Evolutionary conservation across 2,888 invertebrate genomes (phyloP).

Genomic region (Panopea generosa): DNA sequence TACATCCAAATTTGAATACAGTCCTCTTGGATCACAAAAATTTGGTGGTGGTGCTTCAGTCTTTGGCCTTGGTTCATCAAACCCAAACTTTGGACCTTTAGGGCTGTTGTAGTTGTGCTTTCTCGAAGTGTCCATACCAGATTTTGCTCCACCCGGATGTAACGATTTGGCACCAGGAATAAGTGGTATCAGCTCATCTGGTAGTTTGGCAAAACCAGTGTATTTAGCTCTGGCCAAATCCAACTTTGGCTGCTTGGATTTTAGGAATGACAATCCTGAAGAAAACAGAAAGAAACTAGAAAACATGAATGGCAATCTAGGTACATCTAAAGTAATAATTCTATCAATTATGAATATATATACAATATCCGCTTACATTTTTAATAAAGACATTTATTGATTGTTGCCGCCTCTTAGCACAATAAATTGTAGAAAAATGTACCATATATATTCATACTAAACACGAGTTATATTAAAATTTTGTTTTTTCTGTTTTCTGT

Average conservation of each 20-base stretch:
- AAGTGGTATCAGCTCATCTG: not conserved
- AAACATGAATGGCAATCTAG: not conserved
- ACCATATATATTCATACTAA: no score
- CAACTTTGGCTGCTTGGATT: slow-evolving; percentile 21
- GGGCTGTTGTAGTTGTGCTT: not conserved
- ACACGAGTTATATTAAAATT: no score
- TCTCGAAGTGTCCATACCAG: not conserved
- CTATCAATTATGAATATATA: no score
- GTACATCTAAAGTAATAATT: no score
- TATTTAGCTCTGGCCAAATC: slow-evolving; percentile 26
- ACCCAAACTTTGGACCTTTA: not conserved
- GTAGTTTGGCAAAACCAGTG: slow-evolving; percentile 4
- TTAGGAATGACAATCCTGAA: slow-evolving; percentile 33
- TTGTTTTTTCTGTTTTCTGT: no score
- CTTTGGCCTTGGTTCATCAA: not conserved
- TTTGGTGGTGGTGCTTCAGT: not conserved
- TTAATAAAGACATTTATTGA: no score
- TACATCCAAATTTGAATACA: not conserved
- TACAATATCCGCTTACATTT: no score
- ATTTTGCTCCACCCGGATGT: not conserved
- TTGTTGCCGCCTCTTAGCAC: no score
- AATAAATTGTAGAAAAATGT: no score
- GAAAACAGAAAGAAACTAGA: no score
- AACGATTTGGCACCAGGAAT: not conserved
- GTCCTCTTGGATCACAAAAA: slow-evolving; percentile 5